Evolutionary conservation across 2,113 vertebrate genomes (phyloP).

Genomic region (Antennarius striatus): DNA sequence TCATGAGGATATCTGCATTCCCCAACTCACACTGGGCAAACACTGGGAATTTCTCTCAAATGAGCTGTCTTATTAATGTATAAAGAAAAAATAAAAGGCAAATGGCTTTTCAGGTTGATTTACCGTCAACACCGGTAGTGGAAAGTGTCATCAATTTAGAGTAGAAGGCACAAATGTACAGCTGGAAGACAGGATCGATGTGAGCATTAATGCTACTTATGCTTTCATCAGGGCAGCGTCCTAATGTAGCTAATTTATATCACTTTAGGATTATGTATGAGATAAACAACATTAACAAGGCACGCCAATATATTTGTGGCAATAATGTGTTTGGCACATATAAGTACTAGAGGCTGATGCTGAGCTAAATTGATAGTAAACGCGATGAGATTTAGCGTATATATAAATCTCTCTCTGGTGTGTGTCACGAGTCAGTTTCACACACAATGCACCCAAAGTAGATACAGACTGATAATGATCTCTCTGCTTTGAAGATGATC

Average conservation of each 20-base stretch:
- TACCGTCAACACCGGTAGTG: conserved; percentile 8
- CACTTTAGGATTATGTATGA: neutral
- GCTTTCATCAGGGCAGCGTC: neutral
- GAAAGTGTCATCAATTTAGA: neutral
- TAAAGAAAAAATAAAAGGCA: neutral
- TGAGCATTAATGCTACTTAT: neutral
- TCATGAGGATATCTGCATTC: conserved; percentile 10
- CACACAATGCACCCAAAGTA: conserved; percentile 6
- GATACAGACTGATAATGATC: conserved; percentile 14
- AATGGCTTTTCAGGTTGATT: conserved; percentile 18
- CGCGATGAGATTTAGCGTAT: conserved; percentile 18
- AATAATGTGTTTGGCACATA: conserved; percentile 7
- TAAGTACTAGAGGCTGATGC: neutral
- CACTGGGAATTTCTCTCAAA: conserved; percentile 11
- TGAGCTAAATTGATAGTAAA: conserved; percentile 9
- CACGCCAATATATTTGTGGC: conserved; percentile 1
- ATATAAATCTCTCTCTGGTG: conserved; percentile 6
- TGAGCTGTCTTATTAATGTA: conserved; percentile 11
- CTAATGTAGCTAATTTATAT: neutral
- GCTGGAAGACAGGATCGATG: neutral
- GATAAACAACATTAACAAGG: neutral
- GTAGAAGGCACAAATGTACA: neutral
- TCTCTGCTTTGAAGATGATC: conserved; percentile 38
- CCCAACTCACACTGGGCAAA: neutral
- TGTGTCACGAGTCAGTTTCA: neutral